Conservation (phyloP, 2,113 vertebrate genomes). For the Lates calcarifer region DNA sequence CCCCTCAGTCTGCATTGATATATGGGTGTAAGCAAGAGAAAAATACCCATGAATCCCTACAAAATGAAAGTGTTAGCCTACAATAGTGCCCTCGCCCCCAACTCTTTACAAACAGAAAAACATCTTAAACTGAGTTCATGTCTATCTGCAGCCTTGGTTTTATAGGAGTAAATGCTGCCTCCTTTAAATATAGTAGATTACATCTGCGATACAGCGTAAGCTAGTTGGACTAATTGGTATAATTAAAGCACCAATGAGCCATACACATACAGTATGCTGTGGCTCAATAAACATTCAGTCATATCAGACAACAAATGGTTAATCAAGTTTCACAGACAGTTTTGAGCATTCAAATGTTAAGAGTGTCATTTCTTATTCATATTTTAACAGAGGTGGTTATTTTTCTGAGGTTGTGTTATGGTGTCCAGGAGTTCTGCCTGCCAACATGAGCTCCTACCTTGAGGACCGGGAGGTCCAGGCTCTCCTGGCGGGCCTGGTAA, state of each 20-base stretch:
- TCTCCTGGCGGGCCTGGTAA: constrained; percentile 92
- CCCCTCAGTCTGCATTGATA: constrained; percentile 89
- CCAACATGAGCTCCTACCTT: constrained; percentile 87
- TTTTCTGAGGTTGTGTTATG: constrained; percentile 6
- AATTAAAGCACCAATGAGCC: constrained; percentile 1
- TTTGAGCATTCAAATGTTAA: constrained; percentile 25
- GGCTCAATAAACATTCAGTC: constrained; percentile 6
- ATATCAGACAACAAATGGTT: constrained; percentile 31
- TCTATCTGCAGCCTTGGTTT: constrained; percentile 18
- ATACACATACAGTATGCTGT: not conserved
- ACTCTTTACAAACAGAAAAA: constrained; percentile 17
- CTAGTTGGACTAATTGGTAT: not conserved
- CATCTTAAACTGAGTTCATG: constrained; percentile 8
- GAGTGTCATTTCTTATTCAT: constrained; percentile 34
- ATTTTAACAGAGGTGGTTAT: constrained; percentile 36
- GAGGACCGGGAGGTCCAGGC: constrained; percentile 87
- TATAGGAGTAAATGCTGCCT: not conserved
- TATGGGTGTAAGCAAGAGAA: constrained; percentile 85
- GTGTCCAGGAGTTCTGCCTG: constrained; percentile 43
- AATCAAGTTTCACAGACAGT: constrained; percentile 15
- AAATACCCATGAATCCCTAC: constrained; percentile 85
- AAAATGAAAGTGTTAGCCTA: constrained; percentile 56
- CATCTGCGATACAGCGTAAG: constrained; percentile 6
- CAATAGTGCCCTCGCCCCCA: constrained; percentile 34
- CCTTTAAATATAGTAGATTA: constrained; percentile 14